phyloP scores from a whole-genome alignment of 92 coral and sea anemone genomes.

The Siderastrea siderea region DNA sequence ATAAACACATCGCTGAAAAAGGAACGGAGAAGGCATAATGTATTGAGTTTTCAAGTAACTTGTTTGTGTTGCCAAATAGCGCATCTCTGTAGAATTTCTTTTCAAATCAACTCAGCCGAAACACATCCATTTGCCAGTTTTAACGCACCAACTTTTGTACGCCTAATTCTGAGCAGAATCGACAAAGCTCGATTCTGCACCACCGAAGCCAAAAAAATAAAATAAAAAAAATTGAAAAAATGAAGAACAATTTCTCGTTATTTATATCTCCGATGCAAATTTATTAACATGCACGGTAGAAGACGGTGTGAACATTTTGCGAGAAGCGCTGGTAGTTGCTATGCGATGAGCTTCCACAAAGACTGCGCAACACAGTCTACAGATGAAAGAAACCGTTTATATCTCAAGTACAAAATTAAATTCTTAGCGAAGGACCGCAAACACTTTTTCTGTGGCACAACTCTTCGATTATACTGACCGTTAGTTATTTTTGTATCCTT shows the following conservation, averaged over 20 bases:
- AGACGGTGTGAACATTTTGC: background rate
- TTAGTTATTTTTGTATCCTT: background rate
- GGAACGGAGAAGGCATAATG: background rate
- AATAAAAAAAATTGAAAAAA: no score
- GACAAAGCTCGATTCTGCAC: background rate
- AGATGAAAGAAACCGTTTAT: background rate
- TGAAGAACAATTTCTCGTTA: background rate
- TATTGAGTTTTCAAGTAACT: background rate
- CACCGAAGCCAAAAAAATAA: background rate
- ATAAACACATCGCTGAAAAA: background rate
- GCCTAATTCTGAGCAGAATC: no score
- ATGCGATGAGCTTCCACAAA: background rate
- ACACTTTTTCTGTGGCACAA: background rate
- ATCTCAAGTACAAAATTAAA: background rate
- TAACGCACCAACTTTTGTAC: no score
- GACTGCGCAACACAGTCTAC: background rate
- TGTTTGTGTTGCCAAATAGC: background rate
- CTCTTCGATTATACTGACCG: background rate
- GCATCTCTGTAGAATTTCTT: background rate
- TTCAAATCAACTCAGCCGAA: background rate
- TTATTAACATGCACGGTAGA: background rate
- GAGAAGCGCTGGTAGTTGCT: conserved; percentile 4
- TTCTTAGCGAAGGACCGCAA: background rate
- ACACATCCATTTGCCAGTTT: background rate
- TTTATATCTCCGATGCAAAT: conserved; percentile 21